Percentiles rank a stretch among this genome's conserved stretches.
These are phyloP conservation scores for Xiphias gladius DNA, from an alignment of 2,113 vertebrate genomes.

Conservation along the genomic window DNA sequence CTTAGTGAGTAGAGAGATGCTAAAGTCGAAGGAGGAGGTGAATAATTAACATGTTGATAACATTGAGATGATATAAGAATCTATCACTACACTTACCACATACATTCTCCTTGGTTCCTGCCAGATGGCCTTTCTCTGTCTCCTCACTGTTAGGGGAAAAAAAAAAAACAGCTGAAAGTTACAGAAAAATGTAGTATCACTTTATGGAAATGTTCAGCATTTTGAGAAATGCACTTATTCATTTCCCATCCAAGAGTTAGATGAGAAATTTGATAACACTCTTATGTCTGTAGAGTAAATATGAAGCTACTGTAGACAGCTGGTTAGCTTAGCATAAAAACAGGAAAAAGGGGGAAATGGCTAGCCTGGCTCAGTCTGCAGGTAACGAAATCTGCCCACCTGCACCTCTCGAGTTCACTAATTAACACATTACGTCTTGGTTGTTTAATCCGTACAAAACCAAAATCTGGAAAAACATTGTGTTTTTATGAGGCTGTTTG, in stretches of 20 bases:
- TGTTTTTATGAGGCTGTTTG: background rate
- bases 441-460: background rate
- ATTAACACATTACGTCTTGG: background rate
- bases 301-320: background rate
- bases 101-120: conserved; percentile 84
- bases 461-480: background rate
- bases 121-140: conserved; percentile 85
- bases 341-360: background rate
- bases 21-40: conserved; percentile 12
- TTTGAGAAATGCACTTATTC: background rate
- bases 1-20: conserved; percentile 3
- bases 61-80: conserved; percentile 13
- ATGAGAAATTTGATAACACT: background rate
- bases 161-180: conserved; percentile 43
- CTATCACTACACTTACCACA: conserved; percentile 87
- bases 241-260: background rate
- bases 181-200: background rate
- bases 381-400: background rate
- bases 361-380: background rate
- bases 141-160: conserved; percentile 87
- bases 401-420: background rate
- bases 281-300: background rate
- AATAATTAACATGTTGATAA: conserved; percentile 31
- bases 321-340: background rate
- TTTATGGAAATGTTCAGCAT: background rate